Evolutionary conservation across 1,140 invertebrate species (phyloP).

Genomic region (Hydropsyche tenuis): DNA sequence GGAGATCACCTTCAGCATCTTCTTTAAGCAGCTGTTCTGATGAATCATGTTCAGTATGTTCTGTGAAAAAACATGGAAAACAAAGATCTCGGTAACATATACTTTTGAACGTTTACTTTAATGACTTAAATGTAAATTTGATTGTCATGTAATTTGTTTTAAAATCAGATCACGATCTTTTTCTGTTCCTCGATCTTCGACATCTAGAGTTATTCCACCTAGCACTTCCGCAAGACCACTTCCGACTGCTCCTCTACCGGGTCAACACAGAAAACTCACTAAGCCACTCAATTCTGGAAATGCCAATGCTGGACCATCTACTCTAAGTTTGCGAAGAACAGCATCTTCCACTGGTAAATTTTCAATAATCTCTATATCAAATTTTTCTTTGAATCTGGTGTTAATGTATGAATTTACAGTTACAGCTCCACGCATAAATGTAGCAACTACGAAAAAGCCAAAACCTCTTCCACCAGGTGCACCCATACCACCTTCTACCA

Average conservation of each 20-base stretch:
- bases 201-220: conserved; percentile 30
- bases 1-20: conserved; percentile 67
- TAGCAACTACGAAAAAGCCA: conserved; percentile 43
- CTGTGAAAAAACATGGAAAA: conserved; percentile 56
- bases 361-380: neutral
- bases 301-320: conserved; percentile 47
- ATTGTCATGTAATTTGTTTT: neutral
- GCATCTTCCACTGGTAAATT: conserved; percentile 32
- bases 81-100: conserved; percentile 36
- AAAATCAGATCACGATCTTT: conserved; percentile 59
- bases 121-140: neutral
- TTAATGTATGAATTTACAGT: conserved; percentile 28
- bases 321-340: conserved; percentile 52
- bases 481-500: conserved; percentile 22
- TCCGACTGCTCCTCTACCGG: neutral
- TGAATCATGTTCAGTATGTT: conserved; percentile 80
- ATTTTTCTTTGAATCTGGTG: no score
- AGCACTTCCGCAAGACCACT: conserved; percentile 5
- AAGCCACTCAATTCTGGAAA: conserved; percentile 50
- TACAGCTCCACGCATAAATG: conserved; percentile 38
- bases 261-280: conserved; percentile 34
- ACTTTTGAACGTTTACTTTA: neutral
- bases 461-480: conserved; percentile 28
- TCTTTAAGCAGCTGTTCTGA: conserved; percentile 81
- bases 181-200: conserved; percentile 56